Percentiles rank a stretch among this genome's conserved stretches.
Evolutionary conservation across 2,797 vertebrate genomes (phyloP).

Genomic region (Urosaurus nigricauda): DNA sequence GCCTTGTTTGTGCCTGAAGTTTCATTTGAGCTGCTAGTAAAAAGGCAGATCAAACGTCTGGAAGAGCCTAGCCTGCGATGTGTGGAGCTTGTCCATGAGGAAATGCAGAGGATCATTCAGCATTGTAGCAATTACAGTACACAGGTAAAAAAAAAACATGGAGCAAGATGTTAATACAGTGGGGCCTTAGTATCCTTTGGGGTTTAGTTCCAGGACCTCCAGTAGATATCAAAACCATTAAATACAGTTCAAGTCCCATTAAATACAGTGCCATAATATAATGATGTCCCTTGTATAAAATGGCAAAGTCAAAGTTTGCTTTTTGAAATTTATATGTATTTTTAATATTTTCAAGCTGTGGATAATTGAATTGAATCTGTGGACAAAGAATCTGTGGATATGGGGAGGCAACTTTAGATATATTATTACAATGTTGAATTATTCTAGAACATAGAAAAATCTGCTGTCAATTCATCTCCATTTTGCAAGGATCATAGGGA

Average conservation of each 20-base stretch:
- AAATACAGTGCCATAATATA: too few species aligned
- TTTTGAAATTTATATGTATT: too few species aligned
- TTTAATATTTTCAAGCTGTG: too few species aligned
- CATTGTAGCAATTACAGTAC: conserved; percentile 92
- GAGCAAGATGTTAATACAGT: too few species aligned
- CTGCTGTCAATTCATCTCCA: background rate
- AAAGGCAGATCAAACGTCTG: conserved; percentile 97
- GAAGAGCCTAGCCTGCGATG: conserved; percentile 97
- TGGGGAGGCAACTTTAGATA: background rate
- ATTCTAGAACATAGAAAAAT: background rate
- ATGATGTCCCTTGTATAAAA: too few species aligned
- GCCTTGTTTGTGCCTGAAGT: conserved; percentile 97
- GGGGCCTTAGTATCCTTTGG: too few species aligned
- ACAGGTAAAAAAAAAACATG: conserved; percentile 77
- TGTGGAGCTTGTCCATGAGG: conserved; percentile 97
- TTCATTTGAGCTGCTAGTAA: conserved; percentile 97
- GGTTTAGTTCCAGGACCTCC: too few species aligned
- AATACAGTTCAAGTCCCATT: too few species aligned
- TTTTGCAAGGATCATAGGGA: background rate
- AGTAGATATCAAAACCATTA: too few species aligned
- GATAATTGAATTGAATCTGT: too few species aligned
- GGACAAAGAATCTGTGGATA: too few species aligned
- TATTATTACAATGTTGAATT: background rate
- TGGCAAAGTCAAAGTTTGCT: too few species aligned
- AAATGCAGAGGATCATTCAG: conserved; percentile 99